These are phyloP conservation scores for Strix uralensis DNA, from an alignment of 2,113 vertebrate species.

Conservation along the genomic window DNA sequence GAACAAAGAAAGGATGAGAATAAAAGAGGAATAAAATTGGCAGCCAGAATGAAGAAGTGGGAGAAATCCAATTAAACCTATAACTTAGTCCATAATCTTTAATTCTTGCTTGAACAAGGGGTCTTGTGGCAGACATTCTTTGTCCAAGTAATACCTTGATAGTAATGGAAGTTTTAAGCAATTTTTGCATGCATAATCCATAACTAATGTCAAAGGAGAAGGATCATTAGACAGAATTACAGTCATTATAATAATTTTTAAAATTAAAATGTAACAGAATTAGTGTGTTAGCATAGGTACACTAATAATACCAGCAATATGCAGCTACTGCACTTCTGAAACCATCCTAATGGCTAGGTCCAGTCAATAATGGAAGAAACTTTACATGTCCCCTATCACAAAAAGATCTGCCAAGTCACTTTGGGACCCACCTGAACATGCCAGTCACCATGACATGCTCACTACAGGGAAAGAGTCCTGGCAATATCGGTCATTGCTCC, in stretches of 20 bases:
- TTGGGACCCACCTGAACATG: background rate
- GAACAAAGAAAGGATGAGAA: background rate
- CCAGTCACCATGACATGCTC: background rate
- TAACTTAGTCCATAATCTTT: conserved; percentile 28
- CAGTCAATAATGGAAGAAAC: background rate
- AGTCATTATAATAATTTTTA: conserved; percentile 5
- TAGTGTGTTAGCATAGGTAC: background rate
- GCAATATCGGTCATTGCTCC: background rate
- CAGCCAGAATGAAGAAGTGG: conserved; percentile 24
- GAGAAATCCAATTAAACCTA: conserved; percentile 39
- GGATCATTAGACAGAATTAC: conserved; percentile 16
- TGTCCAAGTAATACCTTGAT: conserved; percentile 7
- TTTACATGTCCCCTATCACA: background rate
- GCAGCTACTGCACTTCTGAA: background rate
- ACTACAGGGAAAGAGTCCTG: background rate
- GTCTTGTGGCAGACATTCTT: background rate
- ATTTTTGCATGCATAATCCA: conserved; percentile 5
- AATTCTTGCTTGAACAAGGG: conserved; percentile 29
- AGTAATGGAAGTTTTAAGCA: conserved; percentile 31
- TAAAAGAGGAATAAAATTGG: background rate
- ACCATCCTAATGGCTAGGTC: background rate
- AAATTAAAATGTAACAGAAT: conserved; percentile 45
- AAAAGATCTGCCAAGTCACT: background rate
- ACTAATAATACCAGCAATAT: background rate
- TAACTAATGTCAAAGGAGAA: conserved; percentile 26